Evolutionary conservation across 2,113 vertebrate genomes (phyloP).

Genomic region (Gorilla gorilla): DNA sequence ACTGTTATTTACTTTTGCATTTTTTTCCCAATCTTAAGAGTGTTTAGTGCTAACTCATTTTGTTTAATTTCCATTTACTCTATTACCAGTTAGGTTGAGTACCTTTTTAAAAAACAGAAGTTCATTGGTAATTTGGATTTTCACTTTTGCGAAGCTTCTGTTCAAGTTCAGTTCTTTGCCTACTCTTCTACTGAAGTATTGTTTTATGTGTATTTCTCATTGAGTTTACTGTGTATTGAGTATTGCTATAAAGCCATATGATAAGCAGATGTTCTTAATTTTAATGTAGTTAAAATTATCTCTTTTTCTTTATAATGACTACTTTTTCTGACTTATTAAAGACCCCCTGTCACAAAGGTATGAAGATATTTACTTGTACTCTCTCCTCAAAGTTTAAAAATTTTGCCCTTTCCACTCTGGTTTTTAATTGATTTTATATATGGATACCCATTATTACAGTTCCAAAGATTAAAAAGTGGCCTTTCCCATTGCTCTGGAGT

Average conservation of each 20-base stretch:
- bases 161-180: background rate
- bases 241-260: background rate
- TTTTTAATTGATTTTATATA: background rate
- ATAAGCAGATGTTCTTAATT: background rate
- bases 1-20: background rate
- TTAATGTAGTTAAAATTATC: background rate
- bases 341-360: background rate
- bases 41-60: background rate
- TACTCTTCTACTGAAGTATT: background rate
- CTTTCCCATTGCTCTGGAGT: background rate
- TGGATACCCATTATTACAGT: background rate
- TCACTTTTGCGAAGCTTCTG: background rate
- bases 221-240: background rate
- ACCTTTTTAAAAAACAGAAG: background rate
- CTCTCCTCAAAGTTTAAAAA: background rate
- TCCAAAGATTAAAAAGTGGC: background rate
- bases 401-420: background rate
- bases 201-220: background rate
- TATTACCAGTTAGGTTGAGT: background rate
- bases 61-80: background rate
- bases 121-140: background rate
- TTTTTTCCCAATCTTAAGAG: background rate
- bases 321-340: background rate
- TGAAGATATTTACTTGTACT: background rate
- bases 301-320: background rate